These are phyloP conservation scores for Coptodon bakossiorum DNA, from an alignment of 2,113 vertebrate species.

Conservation along the genomic window DNA sequence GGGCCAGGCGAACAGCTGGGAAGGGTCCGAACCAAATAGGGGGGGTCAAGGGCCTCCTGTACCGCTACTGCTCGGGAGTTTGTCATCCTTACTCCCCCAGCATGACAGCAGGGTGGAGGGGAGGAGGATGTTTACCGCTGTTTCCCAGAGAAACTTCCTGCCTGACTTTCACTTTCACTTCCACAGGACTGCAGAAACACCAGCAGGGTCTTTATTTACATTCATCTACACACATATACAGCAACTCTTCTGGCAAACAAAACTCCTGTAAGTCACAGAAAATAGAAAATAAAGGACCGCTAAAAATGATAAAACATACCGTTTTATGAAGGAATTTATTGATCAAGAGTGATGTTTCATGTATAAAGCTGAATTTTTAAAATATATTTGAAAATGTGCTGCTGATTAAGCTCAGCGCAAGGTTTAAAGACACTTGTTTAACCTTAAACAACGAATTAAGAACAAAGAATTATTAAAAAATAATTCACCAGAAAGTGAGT, in stretches of 20 bases:
- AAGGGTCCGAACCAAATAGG: slow-evolving; percentile 9
- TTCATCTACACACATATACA: background rate
- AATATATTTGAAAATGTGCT: background rate
- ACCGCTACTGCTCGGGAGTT: slow-evolving; percentile 8
- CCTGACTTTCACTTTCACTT: slow-evolving; percentile 58
- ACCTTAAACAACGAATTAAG: background rate
- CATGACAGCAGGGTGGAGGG: slow-evolving; percentile 33
- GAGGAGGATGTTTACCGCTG: slow-evolving; percentile 44
- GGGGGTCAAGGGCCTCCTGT: slow-evolving; percentile 28
- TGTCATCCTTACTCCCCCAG: slow-evolving; percentile 32
- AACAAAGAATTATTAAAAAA: background rate
- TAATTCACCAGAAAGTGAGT: background rate
- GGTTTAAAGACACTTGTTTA: background rate
- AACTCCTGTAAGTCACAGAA: background rate
- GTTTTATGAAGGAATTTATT: background rate
- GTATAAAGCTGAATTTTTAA: background rate
- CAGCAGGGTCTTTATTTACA: background rate
- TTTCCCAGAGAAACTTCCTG: slow-evolving; percentile 39
- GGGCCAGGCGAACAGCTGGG: slow-evolving; percentile 14
- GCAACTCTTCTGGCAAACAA: background rate
- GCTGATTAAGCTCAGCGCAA: background rate
- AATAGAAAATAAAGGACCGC: background rate
- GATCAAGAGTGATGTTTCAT: background rate
- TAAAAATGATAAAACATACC: background rate
- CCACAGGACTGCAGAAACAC: background rate